A percentile compares a stretch with the other conserved stretches of the same genome.
Conservation (phyloP, 2,797 vertebrate species). For the Ara ararauna region DNA sequence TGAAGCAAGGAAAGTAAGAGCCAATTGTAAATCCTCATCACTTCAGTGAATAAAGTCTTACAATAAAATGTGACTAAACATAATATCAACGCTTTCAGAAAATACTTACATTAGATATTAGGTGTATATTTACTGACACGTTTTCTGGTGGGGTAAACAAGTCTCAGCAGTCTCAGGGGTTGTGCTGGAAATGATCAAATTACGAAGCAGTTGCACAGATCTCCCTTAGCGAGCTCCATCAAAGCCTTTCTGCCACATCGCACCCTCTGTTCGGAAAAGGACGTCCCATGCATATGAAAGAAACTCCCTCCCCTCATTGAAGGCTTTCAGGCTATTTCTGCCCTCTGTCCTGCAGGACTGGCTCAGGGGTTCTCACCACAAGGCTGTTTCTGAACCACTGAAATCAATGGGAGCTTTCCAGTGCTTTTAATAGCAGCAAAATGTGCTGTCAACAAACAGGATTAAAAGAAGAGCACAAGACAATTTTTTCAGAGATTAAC, state of each 20-base stretch:
- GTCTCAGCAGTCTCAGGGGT: background rate
- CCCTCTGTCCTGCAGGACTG: background rate
- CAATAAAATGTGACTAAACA: background rate
- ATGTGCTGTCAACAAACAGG: background rate
- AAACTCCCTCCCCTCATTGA: background rate
- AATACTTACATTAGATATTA: background rate
- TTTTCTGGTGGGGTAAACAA: background rate
- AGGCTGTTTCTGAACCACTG: background rate
- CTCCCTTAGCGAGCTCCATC: background rate
- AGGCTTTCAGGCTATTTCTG: background rate
- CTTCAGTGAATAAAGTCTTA: background rate
- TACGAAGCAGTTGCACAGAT: background rate
- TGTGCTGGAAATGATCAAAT: background rate
- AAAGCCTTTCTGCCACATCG: background rate
- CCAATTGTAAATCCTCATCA: background rate
- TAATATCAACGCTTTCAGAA: background rate
- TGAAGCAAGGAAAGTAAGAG: constrained; percentile 1
- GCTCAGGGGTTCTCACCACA: background rate
- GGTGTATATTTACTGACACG: background rate
- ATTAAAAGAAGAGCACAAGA: background rate
- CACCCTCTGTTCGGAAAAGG: background rate
- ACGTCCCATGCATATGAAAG: background rate
- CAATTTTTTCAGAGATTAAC: background rate
- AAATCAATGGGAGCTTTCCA: constrained; percentile 4
- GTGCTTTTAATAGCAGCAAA: constrained; percentile 2